Base-by-base conservation (phyloP, 2,888 invertebrate species). In the Caenorhabditis panamensis region DNA sequence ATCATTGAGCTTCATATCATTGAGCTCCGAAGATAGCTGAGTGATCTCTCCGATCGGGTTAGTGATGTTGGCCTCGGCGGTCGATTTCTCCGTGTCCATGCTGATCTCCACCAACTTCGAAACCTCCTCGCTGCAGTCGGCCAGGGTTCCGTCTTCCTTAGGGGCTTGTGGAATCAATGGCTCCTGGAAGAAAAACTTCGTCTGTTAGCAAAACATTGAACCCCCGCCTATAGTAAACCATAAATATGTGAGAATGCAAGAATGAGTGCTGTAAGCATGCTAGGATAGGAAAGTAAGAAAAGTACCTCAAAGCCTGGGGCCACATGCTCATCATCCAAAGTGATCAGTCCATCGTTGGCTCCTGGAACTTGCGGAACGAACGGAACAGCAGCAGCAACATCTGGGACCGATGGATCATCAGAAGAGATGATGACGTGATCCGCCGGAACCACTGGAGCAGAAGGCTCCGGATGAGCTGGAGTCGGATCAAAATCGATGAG, bases 1-100 rank as follows among this genome's bases (percentile, higher is more conserved):
- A 20, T 76, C 75, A 28, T 77, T 62, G 16, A 77, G 68, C 9
- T 24, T 49, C 28, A 71, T 13, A 4, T 53, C 20, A 3, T 58
- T 22, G 9, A 64, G 18, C 3, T 72, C 79, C 2, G 44, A n/a
- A 3, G 63, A 16, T n/a, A 68, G 16, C 28, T 68, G 56, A 3
- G 63, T 68, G 28, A 73, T 51, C 11, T 79, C 73, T 54, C 66
- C 77, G 20, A 68, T 41, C 2, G 58, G 56, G 11, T 54, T 47
- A n/a, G 56, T 22, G 16, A 41, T 58, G 2, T 47, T 49, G 1
- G 37, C 53, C 4, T 64, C 64, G n/a, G 51, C 61, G 1, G 31
- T 56, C 37, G 47, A 28, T 9, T 73, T 79, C 36, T 79, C 79
- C 2, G 79, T 79, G 51, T 79, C 79, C 79, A 79, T 79, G 26